phyloP scores from a whole-genome alignment of 2,888 invertebrate genomes.

The Drosophila ezoana region DNA sequence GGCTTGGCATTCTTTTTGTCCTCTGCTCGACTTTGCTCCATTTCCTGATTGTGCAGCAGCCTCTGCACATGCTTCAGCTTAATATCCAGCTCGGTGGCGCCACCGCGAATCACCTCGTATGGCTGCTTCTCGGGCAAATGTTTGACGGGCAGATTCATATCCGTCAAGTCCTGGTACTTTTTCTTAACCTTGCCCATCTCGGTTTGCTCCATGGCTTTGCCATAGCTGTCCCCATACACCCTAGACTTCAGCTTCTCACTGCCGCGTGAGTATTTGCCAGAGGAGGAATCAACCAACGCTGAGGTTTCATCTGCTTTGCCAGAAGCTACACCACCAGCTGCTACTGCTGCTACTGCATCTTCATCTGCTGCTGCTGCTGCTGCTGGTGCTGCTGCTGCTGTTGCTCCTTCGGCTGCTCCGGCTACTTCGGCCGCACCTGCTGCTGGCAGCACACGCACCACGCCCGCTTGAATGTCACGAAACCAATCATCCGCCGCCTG shows the following conservation, averaged over 20 bases:
- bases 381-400: not conserved
- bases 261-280: slow-evolving; percentile 22
- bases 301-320: not conserved
- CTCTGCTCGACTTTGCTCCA: not conserved
- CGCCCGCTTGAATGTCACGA: slow-evolving; percentile 46
- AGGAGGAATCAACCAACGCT: no score
- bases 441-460: not conserved
- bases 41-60: slow-evolving; percentile 28
- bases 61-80: slow-evolving; percentile 41
- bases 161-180: slow-evolving; percentile 47
- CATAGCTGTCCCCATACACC: slow-evolving; percentile 12
- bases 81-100: slow-evolving; percentile 42
- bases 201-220: slow-evolving; percentile 38
- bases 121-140: not conserved
- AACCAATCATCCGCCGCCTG: slow-evolving; percentile 71
- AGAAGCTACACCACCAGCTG: not conserved
- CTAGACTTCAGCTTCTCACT: not conserved
- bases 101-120: not conserved
- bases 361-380: not conserved
- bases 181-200: slow-evolving; percentile 61
- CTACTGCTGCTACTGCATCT: not conserved
- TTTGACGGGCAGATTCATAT: not conserved
- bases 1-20: not conserved
- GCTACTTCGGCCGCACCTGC: not conserved
- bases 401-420: no score